Evolutionary conservation across 2,797 vertebrate genomes (phyloP), one percentile per base, ranked within the genome.

Genomic region (Coregonus suidteri): DNA sequence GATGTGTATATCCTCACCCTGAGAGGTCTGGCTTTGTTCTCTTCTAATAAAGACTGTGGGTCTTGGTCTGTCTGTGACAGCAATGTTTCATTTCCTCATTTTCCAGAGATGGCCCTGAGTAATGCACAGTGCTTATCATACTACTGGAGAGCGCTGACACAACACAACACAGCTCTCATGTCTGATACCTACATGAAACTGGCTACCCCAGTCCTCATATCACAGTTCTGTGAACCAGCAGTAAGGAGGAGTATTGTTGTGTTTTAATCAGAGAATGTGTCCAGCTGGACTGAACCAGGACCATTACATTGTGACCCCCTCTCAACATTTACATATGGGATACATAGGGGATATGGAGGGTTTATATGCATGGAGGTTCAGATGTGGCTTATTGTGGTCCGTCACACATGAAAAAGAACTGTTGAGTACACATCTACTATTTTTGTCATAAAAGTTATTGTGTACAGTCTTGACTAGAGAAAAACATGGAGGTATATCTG

Each of bases 61-160:
- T 34, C 31, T 34, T 3, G 31, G 31, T 54, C 82, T 0, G 84
- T 91, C 88, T 88, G 89, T 89, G 87, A 90, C 87, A 83, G 85
- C 89, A 89, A 91, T 90, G 91, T 93, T 93, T 93, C 90, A 93
- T 93, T 94, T 94, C 91, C 92, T 92, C 90, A 41, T 41, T 41
- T 41, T 41, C 85, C 81, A 75, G 90, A 91, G 91, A 93, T 91
- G 90, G 91, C 81, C 89, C 85, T 90, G 83, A 81, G 89, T 91
- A 92, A 92, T 88, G 89, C 88, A 74, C 53, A 77, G 86, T 79
- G 87, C 87, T 93, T 92, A 92, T 91, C 92, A 87, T 90, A 88
- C 84, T 87, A 81, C 84, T 85, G 85, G 82, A 90, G 83, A 85
- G 84, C 77, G 79, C 84, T 82, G 82, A 83, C 87, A 87, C 87